Percentiles rank a stretch among this genome's conserved stretches.
These are phyloP conservation scores for Sepioteuthis lessoniana DNA, from an alignment of 2,888 invertebrate species.

Conservation along the genomic window DNA sequence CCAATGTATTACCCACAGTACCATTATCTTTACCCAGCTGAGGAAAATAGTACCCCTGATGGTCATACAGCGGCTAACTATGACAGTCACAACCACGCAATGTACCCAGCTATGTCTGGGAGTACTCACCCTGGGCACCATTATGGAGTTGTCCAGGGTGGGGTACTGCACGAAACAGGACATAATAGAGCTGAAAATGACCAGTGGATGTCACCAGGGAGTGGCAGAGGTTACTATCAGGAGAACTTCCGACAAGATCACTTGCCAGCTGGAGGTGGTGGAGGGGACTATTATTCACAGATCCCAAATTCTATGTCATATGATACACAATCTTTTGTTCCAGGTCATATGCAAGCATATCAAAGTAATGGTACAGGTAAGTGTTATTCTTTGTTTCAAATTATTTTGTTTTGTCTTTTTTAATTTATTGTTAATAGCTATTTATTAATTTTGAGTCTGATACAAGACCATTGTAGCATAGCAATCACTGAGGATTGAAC, in stretches of 20 bases:
- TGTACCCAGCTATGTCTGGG: not conserved
- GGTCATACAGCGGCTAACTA: not conserved
- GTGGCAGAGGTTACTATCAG: not conserved
- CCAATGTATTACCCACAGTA: constrained; percentile 40
- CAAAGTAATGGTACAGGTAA: constrained; percentile 39
- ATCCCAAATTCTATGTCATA: not conserved
- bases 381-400: not conserved
- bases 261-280: not conserved
- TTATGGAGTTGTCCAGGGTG: not conserved
- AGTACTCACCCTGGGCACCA: not conserved
- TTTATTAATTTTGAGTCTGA: too few relatives aligned
- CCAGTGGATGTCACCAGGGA: not conserved
- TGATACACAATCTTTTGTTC: not conserved
- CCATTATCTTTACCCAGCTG: constrained; percentile 43
- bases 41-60: not conserved
- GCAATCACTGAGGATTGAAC: too few relatives aligned
- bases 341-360: constrained; percentile 24
- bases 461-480: too few relatives aligned
- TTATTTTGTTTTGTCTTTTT: too few relatives aligned
- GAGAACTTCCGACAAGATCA: not conserved
- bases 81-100: not conserved
- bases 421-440: not conserved
- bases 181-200: not conserved
- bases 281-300: not conserved
- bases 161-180: not conserved